Conservation (phyloP, 2,797 vertebrate genomes). For the Microcaecilia unicolor region DNA sequence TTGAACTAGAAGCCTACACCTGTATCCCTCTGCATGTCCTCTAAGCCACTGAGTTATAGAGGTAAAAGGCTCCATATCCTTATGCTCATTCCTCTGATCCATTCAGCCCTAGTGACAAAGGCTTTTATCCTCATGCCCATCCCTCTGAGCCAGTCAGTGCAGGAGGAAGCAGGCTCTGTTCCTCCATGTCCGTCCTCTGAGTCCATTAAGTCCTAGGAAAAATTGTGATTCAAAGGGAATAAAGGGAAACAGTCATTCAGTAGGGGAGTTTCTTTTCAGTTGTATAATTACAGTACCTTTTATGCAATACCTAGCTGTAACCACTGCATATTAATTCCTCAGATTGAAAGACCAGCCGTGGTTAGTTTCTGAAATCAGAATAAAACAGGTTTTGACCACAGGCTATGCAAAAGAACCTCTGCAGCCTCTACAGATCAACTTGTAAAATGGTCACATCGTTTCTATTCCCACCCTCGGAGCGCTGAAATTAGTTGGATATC, state of each 20-base stretch:
- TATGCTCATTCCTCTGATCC: background rate
- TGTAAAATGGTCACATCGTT: constrained; percentile 20
- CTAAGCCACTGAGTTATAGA: too few relatives aligned
- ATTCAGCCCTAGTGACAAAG: too few relatives aligned
- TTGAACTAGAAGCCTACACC: too few relatives aligned
- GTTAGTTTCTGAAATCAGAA: constrained; percentile 28
- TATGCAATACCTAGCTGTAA: constrained; percentile 38
- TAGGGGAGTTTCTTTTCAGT: constrained; percentile 44
- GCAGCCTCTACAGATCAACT: constrained; percentile 31
- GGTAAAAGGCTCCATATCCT: too few relatives aligned
- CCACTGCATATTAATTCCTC: constrained; percentile 48
- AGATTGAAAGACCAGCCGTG: constrained; percentile 27
- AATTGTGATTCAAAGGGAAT: background rate
- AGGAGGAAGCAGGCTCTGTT: too few relatives aligned
- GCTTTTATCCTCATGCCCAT: too few relatives aligned
- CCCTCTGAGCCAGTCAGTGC: too few relatives aligned
- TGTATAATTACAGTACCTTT: constrained; percentile 55
- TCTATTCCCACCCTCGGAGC: constrained; percentile 19
- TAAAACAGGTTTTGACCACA: constrained; percentile 15
- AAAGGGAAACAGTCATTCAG: too few relatives aligned
- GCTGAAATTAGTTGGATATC: constrained; percentile 49
- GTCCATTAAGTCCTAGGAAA: background rate
- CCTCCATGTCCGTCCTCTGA: background rate
- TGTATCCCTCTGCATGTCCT: too few relatives aligned
- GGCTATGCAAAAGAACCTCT: constrained; percentile 21